Percentiles rank a stretch among this genome's conserved stretches.
These are phyloP conservation scores for Blastobasis lacticolella DNA, from an alignment of 2,888 invertebrate genomes.

Conservation along the genomic window DNA sequence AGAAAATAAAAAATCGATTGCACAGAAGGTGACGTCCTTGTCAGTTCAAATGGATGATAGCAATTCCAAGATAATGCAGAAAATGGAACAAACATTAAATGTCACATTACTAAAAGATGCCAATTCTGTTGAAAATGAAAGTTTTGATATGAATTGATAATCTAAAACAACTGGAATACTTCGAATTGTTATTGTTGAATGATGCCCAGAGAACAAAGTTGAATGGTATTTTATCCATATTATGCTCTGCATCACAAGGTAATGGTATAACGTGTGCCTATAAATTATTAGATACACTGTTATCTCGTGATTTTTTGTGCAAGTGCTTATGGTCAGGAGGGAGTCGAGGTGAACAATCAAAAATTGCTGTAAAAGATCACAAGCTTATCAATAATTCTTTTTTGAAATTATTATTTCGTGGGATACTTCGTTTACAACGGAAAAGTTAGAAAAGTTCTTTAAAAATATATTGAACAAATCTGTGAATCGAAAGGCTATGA, in stretches of 20 bases:
- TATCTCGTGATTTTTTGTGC: background rate
- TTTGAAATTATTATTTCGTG: background rate
- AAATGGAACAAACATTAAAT: background rate
- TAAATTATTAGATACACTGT: background rate
- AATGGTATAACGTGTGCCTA: background rate
- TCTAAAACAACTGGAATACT: background rate
- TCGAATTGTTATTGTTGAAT: background rate
- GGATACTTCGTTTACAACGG: background rate
- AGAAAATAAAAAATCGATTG: too few species aligned
- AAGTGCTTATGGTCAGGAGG: background rate
- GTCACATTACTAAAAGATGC: background rate
- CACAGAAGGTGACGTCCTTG: background rate
- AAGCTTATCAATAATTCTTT: background rate
- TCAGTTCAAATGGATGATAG: background rate
- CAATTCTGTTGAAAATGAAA: background rate
- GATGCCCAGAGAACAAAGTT: too few species aligned
- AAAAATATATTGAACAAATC: background rate
- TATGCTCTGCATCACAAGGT: background rate
- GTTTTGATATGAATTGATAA: background rate
- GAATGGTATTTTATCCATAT: too few species aligned
- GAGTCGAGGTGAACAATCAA: background rate
- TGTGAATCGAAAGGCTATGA: background rate
- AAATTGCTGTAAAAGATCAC: background rate
- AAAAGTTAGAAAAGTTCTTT: background rate
- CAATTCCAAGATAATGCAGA: background rate